Evolutionary conservation across 2,797 vertebrate genomes (phyloP).

Genomic region (Chaetophractus vellerosus): DNA sequence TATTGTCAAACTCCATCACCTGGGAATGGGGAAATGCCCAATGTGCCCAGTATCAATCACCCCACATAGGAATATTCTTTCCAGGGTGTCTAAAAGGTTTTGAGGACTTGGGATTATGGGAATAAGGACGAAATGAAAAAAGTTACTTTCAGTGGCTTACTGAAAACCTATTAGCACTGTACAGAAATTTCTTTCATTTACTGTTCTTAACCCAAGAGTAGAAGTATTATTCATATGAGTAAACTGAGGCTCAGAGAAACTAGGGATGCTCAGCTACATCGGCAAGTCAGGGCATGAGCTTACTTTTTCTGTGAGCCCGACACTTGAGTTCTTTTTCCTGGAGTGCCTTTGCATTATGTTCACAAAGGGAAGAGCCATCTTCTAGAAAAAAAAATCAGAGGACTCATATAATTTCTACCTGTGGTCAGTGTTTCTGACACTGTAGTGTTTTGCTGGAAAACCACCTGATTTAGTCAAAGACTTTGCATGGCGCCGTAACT

Average conservation of each 20-base stretch:
- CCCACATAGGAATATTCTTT: not conserved
- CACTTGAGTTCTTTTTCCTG: not conserved
- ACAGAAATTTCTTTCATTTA: not conserved
- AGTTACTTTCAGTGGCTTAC: not conserved
- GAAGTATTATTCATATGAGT: not conserved
- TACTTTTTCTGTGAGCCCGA: not conserved
- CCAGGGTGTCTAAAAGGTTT: not conserved
- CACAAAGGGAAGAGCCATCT: not conserved
- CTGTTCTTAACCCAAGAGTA: not conserved
- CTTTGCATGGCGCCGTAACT: not conserved
- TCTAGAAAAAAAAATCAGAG: not conserved
- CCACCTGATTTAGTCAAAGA: not conserved
- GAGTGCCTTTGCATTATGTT: not conserved
- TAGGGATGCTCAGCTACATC: not conserved
- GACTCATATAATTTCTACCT: not conserved
- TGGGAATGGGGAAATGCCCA: not conserved
- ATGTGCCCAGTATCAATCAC: not conserved
- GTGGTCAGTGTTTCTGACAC: not conserved
- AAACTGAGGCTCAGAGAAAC: not conserved
- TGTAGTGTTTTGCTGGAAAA: not conserved
- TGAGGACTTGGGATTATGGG: not conserved
- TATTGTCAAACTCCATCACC: not conserved
- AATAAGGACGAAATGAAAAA: not conserved
- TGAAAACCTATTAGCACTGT: not conserved
- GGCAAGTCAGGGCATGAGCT: not conserved